Conservation (phyloP, 2,888 invertebrate genomes). For the Melolontha melolontha region DNA sequence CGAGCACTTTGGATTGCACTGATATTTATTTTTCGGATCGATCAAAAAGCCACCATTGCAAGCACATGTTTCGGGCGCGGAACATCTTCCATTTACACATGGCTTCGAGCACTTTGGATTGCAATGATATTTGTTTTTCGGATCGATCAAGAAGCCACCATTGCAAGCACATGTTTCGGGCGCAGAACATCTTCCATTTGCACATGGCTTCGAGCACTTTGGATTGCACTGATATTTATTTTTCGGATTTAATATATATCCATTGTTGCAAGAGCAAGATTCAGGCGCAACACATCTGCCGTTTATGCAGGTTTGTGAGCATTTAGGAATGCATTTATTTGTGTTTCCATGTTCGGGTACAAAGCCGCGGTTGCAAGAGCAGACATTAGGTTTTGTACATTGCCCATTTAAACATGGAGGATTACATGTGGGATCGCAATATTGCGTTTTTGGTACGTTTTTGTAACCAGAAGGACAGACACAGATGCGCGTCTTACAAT, state of each 20-base stretch:
- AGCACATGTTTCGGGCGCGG: slow-evolving; percentile 29
- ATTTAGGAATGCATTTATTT: slow-evolving; percentile 52
- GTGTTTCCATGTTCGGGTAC: slow-evolving; percentile 30
- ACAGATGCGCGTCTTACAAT: slow-evolving; percentile 58
- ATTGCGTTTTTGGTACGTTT: slow-evolving; percentile 28
- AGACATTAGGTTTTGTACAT: slow-evolving; percentile 34
- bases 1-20: slow-evolving; percentile 36
- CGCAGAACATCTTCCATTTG: slow-evolving; percentile 57
- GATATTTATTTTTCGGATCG: slow-evolving; percentile 34
- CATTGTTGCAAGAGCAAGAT: slow-evolving; percentile 37
- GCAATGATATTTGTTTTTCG: slow-evolving; percentile 51
- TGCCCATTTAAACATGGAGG: slow-evolving; percentile 36
- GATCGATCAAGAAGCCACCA: slow-evolving; percentile 42
- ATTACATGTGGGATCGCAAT: slow-evolving; percentile 36
- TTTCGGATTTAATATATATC: slow-evolving; percentile 54
- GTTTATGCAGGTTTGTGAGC: slow-evolving; percentile 40
- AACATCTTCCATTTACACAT: slow-evolving; percentile 32
- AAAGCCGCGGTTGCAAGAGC: slow-evolving; percentile 42
- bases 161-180: slow-evolving; percentile 57
- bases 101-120: slow-evolving; percentile 52
- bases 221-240: slow-evolving; percentile 46
- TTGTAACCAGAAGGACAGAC: slow-evolving; percentile 50
- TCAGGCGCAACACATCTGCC: slow-evolving; percentile 42
- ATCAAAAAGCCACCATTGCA: slow-evolving; percentile 31
- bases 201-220: slow-evolving; percentile 41